Percentiles rank a stretch among this genome's conserved stretches.
Evolutionary conservation across 2,797 vertebrate genomes (phyloP).

Genomic region (Xyrichtys novacula): DNA sequence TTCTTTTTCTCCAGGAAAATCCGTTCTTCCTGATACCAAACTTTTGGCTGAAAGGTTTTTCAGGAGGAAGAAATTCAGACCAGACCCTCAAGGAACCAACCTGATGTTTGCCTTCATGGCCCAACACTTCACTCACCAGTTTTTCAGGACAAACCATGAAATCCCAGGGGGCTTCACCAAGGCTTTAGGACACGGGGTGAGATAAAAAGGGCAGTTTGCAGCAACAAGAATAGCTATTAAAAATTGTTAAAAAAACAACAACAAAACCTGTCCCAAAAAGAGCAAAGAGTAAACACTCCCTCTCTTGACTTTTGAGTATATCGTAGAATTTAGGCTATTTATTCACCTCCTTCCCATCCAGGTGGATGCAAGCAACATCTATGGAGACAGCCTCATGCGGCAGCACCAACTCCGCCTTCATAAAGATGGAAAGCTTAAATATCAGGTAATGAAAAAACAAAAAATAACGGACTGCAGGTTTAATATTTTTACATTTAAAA

Average conservation of each 20-base stretch:
- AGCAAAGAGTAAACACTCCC: background rate
- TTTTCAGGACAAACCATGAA: constrained; percentile 91
- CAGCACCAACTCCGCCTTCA: constrained; percentile 91
- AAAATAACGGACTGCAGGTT: no score
- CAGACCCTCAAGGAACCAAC: constrained; percentile 91
- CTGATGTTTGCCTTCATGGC: constrained; percentile 98
- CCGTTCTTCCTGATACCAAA: constrained; percentile 87
- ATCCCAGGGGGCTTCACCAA: constrained; percentile 90
- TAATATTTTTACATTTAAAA: no score
- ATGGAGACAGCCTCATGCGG: constrained; percentile 89
- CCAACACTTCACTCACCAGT: constrained; percentile 98
- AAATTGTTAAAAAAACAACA: background rate
- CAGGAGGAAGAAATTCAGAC: constrained; percentile 86
- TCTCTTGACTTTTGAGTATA: background rate
- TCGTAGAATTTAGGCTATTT: background rate
- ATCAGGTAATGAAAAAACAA: constrained; percentile 85
- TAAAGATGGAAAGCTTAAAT: constrained; percentile 93
- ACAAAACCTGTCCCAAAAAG: background rate
- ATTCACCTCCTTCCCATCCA: constrained; percentile 57
- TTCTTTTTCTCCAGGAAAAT: constrained; percentile 84
- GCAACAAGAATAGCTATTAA: background rate
- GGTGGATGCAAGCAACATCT: constrained; percentile 94
- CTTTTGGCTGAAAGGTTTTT: constrained; percentile 86
- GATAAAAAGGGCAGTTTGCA: constrained; percentile 36
- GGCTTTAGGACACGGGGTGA: constrained; percentile 93